Evolutionary conservation across 1,140 invertebrate genomes (phyloP), one percentile per base, ranked within the genome.

Genomic region (Danaus melanippus): DNA sequence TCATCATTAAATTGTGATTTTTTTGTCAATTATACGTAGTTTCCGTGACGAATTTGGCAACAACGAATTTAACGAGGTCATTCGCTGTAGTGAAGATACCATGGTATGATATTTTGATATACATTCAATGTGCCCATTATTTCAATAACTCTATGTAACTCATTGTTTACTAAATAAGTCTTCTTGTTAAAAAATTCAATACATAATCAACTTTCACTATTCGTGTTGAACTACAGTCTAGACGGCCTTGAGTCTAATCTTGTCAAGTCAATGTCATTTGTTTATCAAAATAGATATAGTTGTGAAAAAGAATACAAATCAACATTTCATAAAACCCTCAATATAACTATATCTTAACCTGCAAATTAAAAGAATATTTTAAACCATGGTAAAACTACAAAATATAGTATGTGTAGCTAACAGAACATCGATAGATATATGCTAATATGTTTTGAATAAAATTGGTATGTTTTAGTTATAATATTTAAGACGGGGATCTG

Each of bases 231-330:
- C 21, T 32, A 32, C 21, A 32, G 64, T 69, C 74, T 67, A 82
- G 76, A 77, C 77, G 82, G 74, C 82, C 82, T 85, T 85, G 82
- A 81, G 68, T 82, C 79, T 85, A 85, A 85, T 85, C 79, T 83
- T 78, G 80, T 78, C 72, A 79, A 79, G 74, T 81, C 79, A 84
- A 79, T 82, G 79, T 77, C 76, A 67, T 76, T 74, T 74, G 71
- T 73, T 80, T 77, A 77, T 81, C 72, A 74, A 76, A 73, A 67
- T 69, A 67, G 60, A 57, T 63, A 57, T 57, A 32, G 21, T 32
- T 32, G 21, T 32, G 21, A 32, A 32, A 32, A 32, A 32, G 6
- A 3, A 53, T 50, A 49, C 21, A 11, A 15, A 42, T 6, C 12
- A 12, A 42, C 10, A 42, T 42, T 41, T 50, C 21, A 32, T 32